Evolutionary conservation across 2,797 vertebrate genomes (phyloP), one percentile per base, ranked within the genome.

Genomic region (Pangasius sanitwongsei): DNA sequence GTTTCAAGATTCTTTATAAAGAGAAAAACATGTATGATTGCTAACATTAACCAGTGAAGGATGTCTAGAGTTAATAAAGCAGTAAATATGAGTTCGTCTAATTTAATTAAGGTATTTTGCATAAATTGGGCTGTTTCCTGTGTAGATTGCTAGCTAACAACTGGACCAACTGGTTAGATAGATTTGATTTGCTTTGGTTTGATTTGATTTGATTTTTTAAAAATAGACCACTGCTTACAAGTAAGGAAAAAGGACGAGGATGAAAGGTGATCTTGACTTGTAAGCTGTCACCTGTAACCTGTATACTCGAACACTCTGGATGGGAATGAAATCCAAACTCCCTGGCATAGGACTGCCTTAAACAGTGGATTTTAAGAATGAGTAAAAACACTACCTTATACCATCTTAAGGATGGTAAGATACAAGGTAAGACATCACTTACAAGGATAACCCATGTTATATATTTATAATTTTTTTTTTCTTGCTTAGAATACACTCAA

Each of bases 401-500:
- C 55, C 2, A 11, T 20, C n/a, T 1, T 9, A 28, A 75, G 12
- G 4, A 57, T 23, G 31, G 8, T 11, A 23, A 34, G 18, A 57
- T 37, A 34, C 31, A 65, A 8, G 23, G 34, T 48, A 20, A 67
- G 61, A 70, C 18, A 31, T 34, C 28, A 50, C n/a, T 84, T 16
- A 4, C 41, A 67, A 50, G 82, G 59, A 50, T 65, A 41, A 83
- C 25, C 18, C 23, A 9, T 63, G 57, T 3, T 61, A 41, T 44
- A 44, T 9, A 63, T 3, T 44, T 67, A 61, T 44, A 28, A 28
- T 6, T 28, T 48, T 50, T n/a, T 4, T 31, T 31, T 20, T 53
- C 41, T 63, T 48, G 37, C 13, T 50, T 53, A 23, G 13, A 85
- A 85, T 69, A 85, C 48, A 75, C 70, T 86, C 72, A 48, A 23